A percentile compares a stretch with the other conserved stretches of the same genome.
These are phyloP conservation scores for Phortica variegata DNA, from an alignment of 1,140 invertebrate species.

Conservation along the genomic window DNA sequence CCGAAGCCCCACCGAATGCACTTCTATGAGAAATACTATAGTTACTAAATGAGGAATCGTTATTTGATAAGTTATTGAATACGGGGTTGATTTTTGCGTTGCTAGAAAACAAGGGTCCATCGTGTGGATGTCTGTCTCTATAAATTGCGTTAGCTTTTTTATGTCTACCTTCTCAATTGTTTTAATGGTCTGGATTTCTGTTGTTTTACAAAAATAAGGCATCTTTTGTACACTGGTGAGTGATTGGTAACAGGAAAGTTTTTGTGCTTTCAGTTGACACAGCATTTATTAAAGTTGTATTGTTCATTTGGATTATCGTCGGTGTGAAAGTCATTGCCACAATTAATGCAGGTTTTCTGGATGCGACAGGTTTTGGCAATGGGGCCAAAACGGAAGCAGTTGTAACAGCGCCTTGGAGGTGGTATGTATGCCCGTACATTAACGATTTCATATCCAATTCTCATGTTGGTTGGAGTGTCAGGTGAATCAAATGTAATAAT, in stretches of 20 bases:
- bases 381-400: slow-evolving; percentile 10
- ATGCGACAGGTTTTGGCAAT: slow-evolving; percentile 2
- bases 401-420: slow-evolving; percentile 7
- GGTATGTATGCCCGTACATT: slow-evolving; percentile 13
- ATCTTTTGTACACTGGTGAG: slow-evolving; percentile 9
- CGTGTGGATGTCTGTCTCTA: not conserved
- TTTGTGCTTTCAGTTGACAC: slow-evolving; percentile 7
- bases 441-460: slow-evolving; percentile 7
- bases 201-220: slow-evolving; percentile 6
- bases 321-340: too few relatives aligned
- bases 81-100: too few relatives aligned
- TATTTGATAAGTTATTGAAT: too few relatives aligned
- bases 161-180: slow-evolving; percentile 7
- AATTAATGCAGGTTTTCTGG: slow-evolving; percentile 2
- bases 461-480: not conserved
- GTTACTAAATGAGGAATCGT: too few relatives aligned
- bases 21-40: too few relatives aligned
- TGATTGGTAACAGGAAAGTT: slow-evolving; percentile 5
- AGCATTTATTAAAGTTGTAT: not conserved
- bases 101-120: too few relatives aligned
- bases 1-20: too few relatives aligned
- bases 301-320: too few relatives aligned
- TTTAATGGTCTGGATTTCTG: slow-evolving; percentile 14
- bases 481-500: slow-evolving; percentile 2
- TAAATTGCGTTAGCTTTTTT: slow-evolving; percentile 3